Percentiles rank a stretch among this genome's conserved stretches.
Evolutionary conservation across 2,113 vertebrate genomes (phyloP).

Genomic region (Pterocles burchelli): DNA sequence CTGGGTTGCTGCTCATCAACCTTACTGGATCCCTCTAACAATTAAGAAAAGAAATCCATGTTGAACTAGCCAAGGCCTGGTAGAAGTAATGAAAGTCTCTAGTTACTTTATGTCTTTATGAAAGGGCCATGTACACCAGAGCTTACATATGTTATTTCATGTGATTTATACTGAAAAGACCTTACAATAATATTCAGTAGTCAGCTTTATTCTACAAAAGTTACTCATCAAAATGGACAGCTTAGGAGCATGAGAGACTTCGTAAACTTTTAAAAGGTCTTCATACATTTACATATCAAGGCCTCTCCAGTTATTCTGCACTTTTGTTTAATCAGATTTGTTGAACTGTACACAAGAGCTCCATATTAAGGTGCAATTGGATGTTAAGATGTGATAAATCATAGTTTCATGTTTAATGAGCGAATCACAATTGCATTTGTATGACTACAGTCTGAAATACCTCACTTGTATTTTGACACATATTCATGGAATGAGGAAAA

Average conservation of each 20-base stretch:
- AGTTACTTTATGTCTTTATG: background rate
- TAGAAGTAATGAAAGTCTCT: background rate
- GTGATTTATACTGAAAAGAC: background rate
- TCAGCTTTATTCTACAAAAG: background rate
- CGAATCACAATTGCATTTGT: background rate
- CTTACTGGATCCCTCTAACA: background rate
- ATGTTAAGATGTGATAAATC: background rate
- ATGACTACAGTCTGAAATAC: background rate
- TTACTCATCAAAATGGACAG: background rate
- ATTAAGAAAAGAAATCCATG: background rate
- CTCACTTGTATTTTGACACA: background rate
- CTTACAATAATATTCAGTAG: background rate
- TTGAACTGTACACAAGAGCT: background rate
- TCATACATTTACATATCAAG: background rate
- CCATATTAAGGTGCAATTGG: background rate
- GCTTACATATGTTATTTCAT: background rate
- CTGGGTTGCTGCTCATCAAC: background rate
- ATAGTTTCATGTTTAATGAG: background rate
- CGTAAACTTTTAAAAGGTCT: background rate
- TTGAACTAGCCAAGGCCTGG: background rate
- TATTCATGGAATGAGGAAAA: background rate
- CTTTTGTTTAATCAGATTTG: background rate
- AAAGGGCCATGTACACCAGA: background rate
- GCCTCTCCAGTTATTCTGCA: background rate
- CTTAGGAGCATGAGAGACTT: background rate